Evolutionary conservation across 2,797 vertebrate species (phyloP), one percentile per base, ranked within the genome.

Genomic region (Catharus ustulatus): DNA sequence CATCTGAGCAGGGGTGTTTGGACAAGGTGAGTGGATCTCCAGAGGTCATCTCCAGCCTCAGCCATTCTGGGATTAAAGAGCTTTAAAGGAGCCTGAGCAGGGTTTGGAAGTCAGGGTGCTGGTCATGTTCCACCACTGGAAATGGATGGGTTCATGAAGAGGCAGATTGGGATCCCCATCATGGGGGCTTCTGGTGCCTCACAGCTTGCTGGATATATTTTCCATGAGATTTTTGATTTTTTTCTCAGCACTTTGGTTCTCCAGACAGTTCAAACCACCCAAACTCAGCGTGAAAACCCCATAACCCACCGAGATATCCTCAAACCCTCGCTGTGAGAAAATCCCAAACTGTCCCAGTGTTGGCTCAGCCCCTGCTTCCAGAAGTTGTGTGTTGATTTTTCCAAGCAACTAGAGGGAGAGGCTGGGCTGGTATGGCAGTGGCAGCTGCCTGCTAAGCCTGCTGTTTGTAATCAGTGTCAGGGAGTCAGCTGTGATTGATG

Each of bases 391-490:
- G 48, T 83, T 90, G 72, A 61, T 89, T 86, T 92, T 72, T 49
- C 71, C 61, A 62, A 26, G 67, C 61, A 67, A 51, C 88, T 34
- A 21, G 55, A 49, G 46, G 80, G 42, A 86, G 45, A 43, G 54
- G 36, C 78, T 81, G 80, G 30, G 52, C 13, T 3, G 26, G 43
- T 55, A 34, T 4, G 10, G 59, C 58, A 16, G 3, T 32, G 63
- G 43, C n/a, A 42, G 62, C 24, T 12, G 46, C 46, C 80, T 92
- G 90, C 83, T 75, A 48, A 78, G 55, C 63, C 86, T 91, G 77
- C 77, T 75, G 84, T 81, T 92, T 55, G 63, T 72, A 68, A 84
- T 90, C 84, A 69, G n/a, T 40, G 63, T 78, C 86, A 73, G 86
- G 86, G 84, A 84, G 81, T 29, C 27, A 76, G 93, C 3, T 0